Evolutionary conservation across 2,888 invertebrate genomes (phyloP).

Genomic region (Mythimna ferrago): DNA sequence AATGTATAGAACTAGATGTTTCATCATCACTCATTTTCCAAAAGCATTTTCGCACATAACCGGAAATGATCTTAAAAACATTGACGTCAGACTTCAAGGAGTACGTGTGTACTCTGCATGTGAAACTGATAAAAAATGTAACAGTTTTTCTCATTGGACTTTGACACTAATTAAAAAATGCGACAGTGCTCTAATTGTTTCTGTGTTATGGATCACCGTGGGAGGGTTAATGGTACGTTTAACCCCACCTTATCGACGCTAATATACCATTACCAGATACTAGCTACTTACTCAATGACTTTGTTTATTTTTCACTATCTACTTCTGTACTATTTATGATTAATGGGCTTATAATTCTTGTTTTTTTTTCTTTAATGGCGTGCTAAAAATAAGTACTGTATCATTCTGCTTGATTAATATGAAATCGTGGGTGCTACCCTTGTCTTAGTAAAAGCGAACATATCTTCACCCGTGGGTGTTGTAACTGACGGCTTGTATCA

Average conservation of each 20-base stretch:
- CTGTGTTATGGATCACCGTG: slow-evolving; percentile 55
- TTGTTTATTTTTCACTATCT: slow-evolving; percentile 46
- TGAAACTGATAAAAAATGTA: slow-evolving; percentile 21
- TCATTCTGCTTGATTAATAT: slow-evolving; percentile 26
- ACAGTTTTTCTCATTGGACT: slow-evolving; percentile 52
- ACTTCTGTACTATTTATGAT: slow-evolving; percentile 37
- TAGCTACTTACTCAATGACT: slow-evolving; percentile 26
- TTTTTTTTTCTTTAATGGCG: slow-evolving; percentile 28
- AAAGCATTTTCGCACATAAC: slow-evolving; percentile 22
- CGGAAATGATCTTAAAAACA: slow-evolving; percentile 33
- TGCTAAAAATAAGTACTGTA: slow-evolving; percentile 33
- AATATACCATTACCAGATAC: slow-evolving; percentile 40
- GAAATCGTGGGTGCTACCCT: slow-evolving; percentile 18
- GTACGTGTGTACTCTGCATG: background rate
- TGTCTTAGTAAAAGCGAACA: slow-evolving; percentile 4
- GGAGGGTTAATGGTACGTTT: slow-evolving; percentile 62
- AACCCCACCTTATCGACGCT: slow-evolving; percentile 66
- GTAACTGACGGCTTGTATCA: slow-evolving; percentile 28
- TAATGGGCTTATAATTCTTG: slow-evolving; percentile 23
- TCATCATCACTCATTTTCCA: slow-evolving; percentile 20
- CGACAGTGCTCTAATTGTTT: slow-evolving; percentile 66
- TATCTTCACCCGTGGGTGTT: slow-evolving; percentile 36
- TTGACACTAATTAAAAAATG: slow-evolving; percentile 53
- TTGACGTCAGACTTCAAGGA: slow-evolving; percentile 31
- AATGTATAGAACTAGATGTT: slow-evolving; percentile 16